Conservation (phyloP, 2,797 vertebrate species). For the Pseudocheirus occidentalis region DNA sequence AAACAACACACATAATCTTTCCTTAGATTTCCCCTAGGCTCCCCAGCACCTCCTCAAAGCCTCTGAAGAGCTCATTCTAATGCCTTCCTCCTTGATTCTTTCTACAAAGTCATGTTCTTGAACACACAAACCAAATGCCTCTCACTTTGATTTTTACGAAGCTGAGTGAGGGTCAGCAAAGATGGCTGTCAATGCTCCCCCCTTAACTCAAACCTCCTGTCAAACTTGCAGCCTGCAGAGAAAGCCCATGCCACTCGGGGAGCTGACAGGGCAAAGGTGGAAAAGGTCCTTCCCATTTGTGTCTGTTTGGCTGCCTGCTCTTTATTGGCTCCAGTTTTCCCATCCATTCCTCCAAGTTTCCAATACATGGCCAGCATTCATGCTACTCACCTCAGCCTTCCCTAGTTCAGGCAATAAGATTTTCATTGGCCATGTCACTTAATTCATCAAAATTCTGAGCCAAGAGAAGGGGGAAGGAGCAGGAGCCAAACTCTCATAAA, state of each 20-base stretch:
- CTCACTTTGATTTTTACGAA: not conserved
- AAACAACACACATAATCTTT: constrained; percentile 66
- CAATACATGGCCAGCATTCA: constrained; percentile 34
- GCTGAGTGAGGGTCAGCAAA: not conserved
- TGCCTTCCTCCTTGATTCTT: not conserved
- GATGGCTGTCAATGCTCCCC: not conserved
- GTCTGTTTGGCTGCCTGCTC: constrained; percentile 71
- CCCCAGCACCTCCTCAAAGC: not conserved
- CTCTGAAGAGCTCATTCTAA: constrained; percentile 54
- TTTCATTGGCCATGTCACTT: constrained; percentile 74
- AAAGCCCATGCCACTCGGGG: not conserved
- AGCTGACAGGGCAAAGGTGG: constrained; percentile 51
- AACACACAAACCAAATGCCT: constrained; percentile 61
- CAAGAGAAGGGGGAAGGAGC: constrained; percentile 30
- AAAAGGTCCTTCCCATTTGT: constrained; percentile 80
- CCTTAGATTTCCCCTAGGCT: constrained; percentile 52
- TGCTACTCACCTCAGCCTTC: constrained; percentile 40
- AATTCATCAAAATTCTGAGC: constrained; percentile 68
- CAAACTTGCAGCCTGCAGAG: not conserved
- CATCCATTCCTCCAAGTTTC: constrained; percentile 40
- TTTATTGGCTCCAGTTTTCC: constrained; percentile 43
- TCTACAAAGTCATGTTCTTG: not conserved
- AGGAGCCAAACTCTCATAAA: not conserved
- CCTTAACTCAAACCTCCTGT: not conserved
- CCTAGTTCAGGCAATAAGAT: constrained; percentile 77